Evolutionary conservation across 1,140 invertebrate species (phyloP), one percentile per base, ranked within the genome.

Genomic region (Aphaenogaster ashmeadi): DNA sequence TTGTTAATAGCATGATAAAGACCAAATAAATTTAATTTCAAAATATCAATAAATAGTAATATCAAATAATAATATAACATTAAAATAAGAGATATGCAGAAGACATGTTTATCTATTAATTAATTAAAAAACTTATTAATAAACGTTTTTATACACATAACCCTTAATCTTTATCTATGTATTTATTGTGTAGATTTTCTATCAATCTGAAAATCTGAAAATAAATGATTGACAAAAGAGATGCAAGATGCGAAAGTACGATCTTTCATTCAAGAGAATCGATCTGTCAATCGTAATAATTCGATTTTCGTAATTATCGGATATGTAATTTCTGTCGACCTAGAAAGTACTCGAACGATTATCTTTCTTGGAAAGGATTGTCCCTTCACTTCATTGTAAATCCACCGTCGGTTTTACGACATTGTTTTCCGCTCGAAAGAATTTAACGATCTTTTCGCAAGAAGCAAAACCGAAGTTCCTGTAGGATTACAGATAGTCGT

Each of bases 361-460:
- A 21, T 44, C 50, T 69, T 56, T 15, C 15, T 80, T 13, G 21
- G 56, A 81, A 71, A 71, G 36, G 9, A 58, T 58, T 15, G 47
- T 64, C 74, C 38, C 52, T 80, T 60, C 64, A 50, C 79, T 56
- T 47, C 6, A 1, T 38, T 21, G 21, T 38, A 36, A 50, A 86
- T 58, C 33, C n/a, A 33, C 47, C 15, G 36, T 72, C 38, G 36
- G 15, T 78, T 36, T 36, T 15, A n/a, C 54, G 41, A 13, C 15
- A 44, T 87, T 72, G 66, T 81, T 87, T 87, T 87, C 78, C 78
- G 85, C 85, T 81, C 41, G 83, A 62, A 77, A 88, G 83, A 78
- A n/a, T 86, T 85, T 77, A 85, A 86, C 69, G 83, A 86, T 88
- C 27, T 27, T 27, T 27, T 27, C 44, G 36, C 27, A 54, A 27